Conservation (phyloP, 53 echinoderm and acorn worm species). For the Arbacia lixula region DNA sequence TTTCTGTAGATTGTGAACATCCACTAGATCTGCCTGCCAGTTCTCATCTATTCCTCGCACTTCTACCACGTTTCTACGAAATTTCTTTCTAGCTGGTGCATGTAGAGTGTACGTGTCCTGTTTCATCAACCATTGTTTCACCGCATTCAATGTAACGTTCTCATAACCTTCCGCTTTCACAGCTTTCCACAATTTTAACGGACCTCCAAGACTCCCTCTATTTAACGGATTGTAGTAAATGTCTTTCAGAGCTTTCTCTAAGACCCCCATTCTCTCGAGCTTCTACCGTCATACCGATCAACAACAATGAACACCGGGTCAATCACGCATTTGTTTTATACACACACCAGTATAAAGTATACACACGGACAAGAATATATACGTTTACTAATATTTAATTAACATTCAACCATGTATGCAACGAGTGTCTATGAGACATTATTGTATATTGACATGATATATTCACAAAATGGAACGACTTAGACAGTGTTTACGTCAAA, state of each 20-base stretch:
- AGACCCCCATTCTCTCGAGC: neutral
- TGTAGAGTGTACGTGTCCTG: slow-evolving; percentile 62
- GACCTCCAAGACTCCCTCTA: slow-evolving; percentile 3
- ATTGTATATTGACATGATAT: too few species aligned
- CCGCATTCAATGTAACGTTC: neutral
- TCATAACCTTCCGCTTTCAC: neutral
- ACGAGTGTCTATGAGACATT: too few species aligned
- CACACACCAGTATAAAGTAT: too few species aligned
- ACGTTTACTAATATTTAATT: too few species aligned
- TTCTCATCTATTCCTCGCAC: slow-evolving; percentile 53
- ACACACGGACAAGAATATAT: too few species aligned
- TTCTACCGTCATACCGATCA: neutral
- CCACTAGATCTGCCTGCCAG: slow-evolving; percentile 58
- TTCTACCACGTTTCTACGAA: slow-evolving; percentile 53
- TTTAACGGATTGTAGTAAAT: neutral
- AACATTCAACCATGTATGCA: too few species aligned
- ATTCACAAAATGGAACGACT: too few species aligned
- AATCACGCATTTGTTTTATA: too few species aligned
- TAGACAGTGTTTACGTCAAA: too few species aligned
- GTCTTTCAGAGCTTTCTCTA: neutral
- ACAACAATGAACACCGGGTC: too few species aligned
- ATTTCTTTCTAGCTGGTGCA: slow-evolving; percentile 26
- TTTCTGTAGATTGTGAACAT: slow-evolving; percentile 31
- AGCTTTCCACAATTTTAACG: neutral
- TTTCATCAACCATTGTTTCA: slow-evolving; percentile 16